Conservation (phyloP, 64 coral and sea anemone species). For the Trachythela sp. region DNA sequence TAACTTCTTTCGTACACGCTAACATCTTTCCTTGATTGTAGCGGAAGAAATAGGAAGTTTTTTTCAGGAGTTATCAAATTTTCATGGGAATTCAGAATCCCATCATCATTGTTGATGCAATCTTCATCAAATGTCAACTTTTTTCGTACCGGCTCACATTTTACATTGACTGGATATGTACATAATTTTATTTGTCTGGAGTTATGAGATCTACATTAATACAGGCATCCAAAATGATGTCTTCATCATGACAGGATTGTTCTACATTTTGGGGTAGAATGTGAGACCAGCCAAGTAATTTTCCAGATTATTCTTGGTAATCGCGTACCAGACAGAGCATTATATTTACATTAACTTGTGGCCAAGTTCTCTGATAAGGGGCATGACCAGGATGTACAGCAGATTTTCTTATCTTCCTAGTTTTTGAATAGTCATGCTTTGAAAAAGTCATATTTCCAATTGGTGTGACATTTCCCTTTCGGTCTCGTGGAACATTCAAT, state of each 20-base stretch:
- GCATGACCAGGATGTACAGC: constrained; percentile 4
- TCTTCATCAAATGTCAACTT: no score
- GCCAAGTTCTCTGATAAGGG: constrained; percentile 22
- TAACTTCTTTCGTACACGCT: constrained; percentile 31
- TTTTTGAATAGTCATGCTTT: constrained; percentile 50
- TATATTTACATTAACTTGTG: constrained; percentile 43
- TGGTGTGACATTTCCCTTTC: neutral
- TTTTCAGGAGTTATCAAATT: no score
- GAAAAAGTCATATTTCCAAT: constrained; percentile 20
- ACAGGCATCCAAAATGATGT: no score
- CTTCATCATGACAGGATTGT: neutral
- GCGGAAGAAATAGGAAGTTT: no score
- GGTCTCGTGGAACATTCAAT: constrained; percentile 26
- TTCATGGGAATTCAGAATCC: no score
- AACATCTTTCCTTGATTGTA: neutral
- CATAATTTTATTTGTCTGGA: no score
- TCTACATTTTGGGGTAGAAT: constrained; percentile 19
- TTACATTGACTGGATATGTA: no score
- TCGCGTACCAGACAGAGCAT: constrained; percentile 28
- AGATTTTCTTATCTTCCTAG: constrained; percentile 18
- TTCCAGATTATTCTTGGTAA: constrained; percentile 48
- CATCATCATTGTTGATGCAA: no score
- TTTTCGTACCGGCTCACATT: no score
- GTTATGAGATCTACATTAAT: no score
- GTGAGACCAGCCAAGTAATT: constrained; percentile 39